A percentile compares a stretch with the other conserved stretches of the same genome.
These are phyloP conservation scores for Spilosoma lubricipeda DNA, from an alignment of 2,888 invertebrate genomes.

Conservation along the genomic window DNA sequence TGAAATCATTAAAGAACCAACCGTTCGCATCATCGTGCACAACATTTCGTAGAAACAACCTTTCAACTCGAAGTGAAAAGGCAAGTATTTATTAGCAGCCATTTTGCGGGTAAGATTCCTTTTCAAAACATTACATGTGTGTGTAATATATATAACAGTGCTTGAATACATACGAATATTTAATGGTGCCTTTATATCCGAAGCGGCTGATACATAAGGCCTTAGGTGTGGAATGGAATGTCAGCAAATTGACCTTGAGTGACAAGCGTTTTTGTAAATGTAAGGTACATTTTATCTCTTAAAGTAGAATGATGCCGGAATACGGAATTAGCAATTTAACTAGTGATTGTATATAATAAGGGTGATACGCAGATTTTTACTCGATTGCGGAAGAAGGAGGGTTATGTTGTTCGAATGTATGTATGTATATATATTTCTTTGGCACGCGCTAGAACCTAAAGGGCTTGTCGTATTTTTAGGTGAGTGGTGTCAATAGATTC, in stretches of 20 bases:
- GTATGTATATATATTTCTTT: too few species aligned
- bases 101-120: constrained; percentile 4
- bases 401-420: too few species aligned
- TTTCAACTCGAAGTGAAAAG: neutral
- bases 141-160: constrained; percentile 9
- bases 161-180: constrained; percentile 44
- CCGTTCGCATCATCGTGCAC: neutral
- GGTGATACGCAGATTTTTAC: too few species aligned
- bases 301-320: neutral
- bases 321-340: neutral
- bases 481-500: too few species aligned
- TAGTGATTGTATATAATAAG: too few species aligned
- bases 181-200: constrained; percentile 37
- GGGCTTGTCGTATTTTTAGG: too few species aligned
- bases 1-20: neutral
- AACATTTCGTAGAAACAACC: neutral
- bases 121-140: constrained; percentile 9
- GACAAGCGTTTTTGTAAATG: constrained; percentile 7
- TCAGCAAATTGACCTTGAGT: constrained; percentile 11
- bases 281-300: neutral
- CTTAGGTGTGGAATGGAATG: constrained; percentile 10
- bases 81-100: constrained; percentile 3
- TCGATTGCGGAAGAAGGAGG: too few species aligned
- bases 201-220: neutral
- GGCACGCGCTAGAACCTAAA: too few species aligned